Evolutionary conservation across 2,113 vertebrate genomes (phyloP).

Genomic region (Malurus elegans): DNA sequence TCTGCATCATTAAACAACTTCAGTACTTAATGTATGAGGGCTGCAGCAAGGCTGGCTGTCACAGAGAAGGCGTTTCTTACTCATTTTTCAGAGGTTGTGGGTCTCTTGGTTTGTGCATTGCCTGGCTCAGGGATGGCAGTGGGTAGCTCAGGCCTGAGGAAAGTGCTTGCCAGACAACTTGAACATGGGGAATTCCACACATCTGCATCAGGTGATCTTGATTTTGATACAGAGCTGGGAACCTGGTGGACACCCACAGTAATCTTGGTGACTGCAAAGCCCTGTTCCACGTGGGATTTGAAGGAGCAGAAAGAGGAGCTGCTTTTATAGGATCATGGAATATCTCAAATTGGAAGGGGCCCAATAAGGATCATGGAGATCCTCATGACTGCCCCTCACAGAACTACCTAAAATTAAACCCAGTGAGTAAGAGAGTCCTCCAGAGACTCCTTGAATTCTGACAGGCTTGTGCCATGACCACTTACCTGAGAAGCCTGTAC

Average conservation of each 20-base stretch:
- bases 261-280: background rate
- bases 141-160: background rate
- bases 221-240: background rate
- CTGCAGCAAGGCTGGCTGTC: background rate
- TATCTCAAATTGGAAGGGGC: background rate
- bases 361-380: background rate
- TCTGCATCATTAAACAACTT: background rate
- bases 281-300: background rate
- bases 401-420: background rate
- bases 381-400: background rate
- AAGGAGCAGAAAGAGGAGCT: background rate
- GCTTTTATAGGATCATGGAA: background rate
- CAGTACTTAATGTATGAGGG: background rate
- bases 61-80: background rate
- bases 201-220: background rate
- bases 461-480: background rate
- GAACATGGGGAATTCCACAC: background rate
- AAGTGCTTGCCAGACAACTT: fast-evolving
- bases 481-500: background rate
- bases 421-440: background rate
- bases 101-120: background rate
- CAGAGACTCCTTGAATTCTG: background rate
- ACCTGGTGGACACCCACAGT: background rate
- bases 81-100: background rate
- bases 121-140: background rate